These are phyloP conservation scores for Odontomachus brunneus DNA, from an alignment of 1,140 invertebrate species.

Conservation along the genomic window DNA sequence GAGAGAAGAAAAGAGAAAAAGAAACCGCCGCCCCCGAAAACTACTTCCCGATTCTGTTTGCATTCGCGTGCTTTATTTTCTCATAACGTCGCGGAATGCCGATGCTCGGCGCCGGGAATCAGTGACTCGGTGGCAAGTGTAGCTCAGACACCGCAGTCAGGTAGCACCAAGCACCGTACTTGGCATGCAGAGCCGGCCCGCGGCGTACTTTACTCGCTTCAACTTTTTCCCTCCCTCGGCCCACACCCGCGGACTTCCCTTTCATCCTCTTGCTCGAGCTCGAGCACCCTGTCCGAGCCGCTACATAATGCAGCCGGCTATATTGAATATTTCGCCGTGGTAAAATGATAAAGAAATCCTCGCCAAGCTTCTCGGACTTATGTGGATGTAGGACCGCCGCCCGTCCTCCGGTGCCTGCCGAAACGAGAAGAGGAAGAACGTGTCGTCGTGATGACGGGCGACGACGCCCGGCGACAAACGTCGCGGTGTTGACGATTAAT, in stretches of 20 bases:
- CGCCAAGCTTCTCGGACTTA: constrained; percentile 51
- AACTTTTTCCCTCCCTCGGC: constrained; percentile 48
- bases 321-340: constrained; percentile 69
- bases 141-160: no score
- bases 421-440: not conserved
- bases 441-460: not conserved
- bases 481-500: not conserved
- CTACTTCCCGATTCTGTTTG: not conserved
- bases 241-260: not conserved
- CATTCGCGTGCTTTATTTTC: not conserved
- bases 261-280: not conserved
- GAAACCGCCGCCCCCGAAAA: not conserved
- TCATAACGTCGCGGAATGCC: constrained; percentile 9
- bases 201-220: constrained; percentile 56
- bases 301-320: constrained; percentile 67
- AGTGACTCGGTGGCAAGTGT: not conserved
- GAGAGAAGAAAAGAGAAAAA: no score
- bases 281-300: constrained; percentile 39
- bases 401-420: no score
- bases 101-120: constrained; percentile 19
- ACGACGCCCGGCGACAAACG: not conserved
- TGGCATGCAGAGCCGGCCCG: constrained; percentile 61
- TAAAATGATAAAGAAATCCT: constrained; percentile 72
- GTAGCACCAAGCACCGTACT: constrained; percentile 49
- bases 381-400: constrained; percentile 32